Evolutionary conservation across 2,888 invertebrate genomes (phyloP), one percentile per base, ranked within the genome.

Genomic region (Camptogramma bilineatum): DNA sequence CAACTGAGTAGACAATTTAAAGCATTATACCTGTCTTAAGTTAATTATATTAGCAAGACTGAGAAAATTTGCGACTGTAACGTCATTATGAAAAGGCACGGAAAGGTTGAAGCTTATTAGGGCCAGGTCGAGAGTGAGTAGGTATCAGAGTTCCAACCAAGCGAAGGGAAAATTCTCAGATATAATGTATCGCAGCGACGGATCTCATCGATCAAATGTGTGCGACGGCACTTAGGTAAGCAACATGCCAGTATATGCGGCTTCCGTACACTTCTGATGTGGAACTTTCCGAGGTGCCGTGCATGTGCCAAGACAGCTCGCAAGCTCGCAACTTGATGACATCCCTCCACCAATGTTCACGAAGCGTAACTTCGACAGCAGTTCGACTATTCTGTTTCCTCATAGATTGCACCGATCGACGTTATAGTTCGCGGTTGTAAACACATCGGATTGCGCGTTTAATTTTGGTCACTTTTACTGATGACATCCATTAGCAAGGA

Each of bases 201-300:
- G 75, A 82, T 79, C 81, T 83, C 87, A 89, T 90, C 87, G 87
- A 90, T 90, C 90, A 88, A 86, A 85, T 79, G 73, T 67, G 76
- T 79, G 75, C 71, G 66, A 75, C 72, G 62, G 67, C 72, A 76
- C 72, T 72, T 68, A 70, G 64, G 65, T 63, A 69, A 73, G 68
- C 71, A 65, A 62, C 62, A 60, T 56, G 62, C 57, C 50, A 55
- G 70, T 63, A 66, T 69, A 58, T 62, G 62, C 62, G 64, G 62
- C 52, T 53, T 69, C 70, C 70, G 72, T 61, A 67, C 73, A 75
- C 69, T 76, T 71, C 71, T 69, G 65, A 71, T 64, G 69, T 69
- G 73, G 78, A 84, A 80, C 73, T 80, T 80, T 75, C 65, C 66
- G 70, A 62, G 68, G 72, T 13, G 68, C 71, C 75, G 73, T 79